These are phyloP conservation scores for Onthophagus taurus DNA, from an alignment of 1,140 invertebrate species.

Conservation along the genomic window DNA sequence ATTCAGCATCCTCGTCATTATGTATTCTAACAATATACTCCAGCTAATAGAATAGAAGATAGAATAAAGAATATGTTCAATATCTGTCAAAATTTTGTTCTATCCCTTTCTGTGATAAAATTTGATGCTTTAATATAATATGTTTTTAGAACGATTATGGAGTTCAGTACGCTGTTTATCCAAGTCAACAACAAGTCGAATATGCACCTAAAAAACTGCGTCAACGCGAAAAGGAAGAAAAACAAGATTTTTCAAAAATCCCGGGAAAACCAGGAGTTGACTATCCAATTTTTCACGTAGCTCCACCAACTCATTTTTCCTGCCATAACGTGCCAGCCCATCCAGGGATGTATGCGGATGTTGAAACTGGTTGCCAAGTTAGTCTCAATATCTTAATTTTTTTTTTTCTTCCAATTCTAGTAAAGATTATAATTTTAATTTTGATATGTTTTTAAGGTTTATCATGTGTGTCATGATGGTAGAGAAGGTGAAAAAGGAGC, in stretches of 20 bases:
- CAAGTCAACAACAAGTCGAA: too few species aligned
- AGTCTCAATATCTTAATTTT: too few species aligned
- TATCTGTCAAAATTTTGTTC: too few species aligned
- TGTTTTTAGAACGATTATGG: too few species aligned
- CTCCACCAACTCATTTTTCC: conserved; percentile 69
- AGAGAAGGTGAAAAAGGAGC: conserved; percentile 71
- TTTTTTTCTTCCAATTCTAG: background rate
- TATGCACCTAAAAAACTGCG: too few species aligned
- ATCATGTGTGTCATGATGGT: conserved; percentile 76
- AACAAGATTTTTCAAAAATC: conserved; percentile 67
- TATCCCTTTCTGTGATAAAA: too few species aligned
- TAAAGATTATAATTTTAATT: background rate
- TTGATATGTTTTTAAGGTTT: conserved; percentile 48
- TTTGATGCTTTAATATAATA: too few species aligned
- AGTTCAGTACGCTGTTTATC: too few species aligned
- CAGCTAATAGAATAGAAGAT: too few species aligned
- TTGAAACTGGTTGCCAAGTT: conserved; percentile 79
- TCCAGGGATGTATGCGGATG: conserved; percentile 79
- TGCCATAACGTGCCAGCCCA: conserved; percentile 63
- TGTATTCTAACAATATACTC: too few species aligned
- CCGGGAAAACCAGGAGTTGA: conserved; percentile 67
- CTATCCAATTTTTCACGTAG: conserved; percentile 64
- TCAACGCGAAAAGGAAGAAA: conserved; percentile 42
- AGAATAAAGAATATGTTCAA: too few species aligned
- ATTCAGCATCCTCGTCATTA: too few species aligned